Percentiles rank a stretch among this genome's conserved stretches.
phyloP scores from a whole-genome alignment of 2,797 vertebrate genomes.

The Onychomys torridus region DNA sequence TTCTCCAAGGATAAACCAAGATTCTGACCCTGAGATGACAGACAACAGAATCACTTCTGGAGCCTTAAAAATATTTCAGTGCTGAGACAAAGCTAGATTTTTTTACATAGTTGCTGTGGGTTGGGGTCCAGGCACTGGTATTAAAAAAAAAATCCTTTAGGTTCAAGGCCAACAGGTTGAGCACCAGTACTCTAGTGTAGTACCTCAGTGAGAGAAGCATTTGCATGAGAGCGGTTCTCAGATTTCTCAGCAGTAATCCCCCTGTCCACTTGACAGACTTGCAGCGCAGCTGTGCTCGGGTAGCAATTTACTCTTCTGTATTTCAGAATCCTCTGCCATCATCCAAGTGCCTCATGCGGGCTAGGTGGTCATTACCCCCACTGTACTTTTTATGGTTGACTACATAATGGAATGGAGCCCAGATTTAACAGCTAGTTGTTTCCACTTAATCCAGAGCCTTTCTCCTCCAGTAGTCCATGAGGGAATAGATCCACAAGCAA shows the following conservation, averaged over 20 bases:
- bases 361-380: not conserved
- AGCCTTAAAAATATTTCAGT: not conserved
- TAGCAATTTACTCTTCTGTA: not conserved
- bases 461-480: not conserved
- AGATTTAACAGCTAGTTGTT: conserved; percentile 14
- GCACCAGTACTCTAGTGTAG: not conserved
- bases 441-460: conserved; percentile 5
- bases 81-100: not conserved
- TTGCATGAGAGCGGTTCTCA: not conserved
- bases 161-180: not conserved
- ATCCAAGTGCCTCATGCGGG: not conserved
- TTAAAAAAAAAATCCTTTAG: not conserved
- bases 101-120: not conserved
- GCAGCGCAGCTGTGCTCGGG: not conserved
- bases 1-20: not conserved
- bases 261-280: not conserved
- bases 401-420: conserved; percentile 35
- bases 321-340: not conserved
- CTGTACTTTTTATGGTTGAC: not conserved
- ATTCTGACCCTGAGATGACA: not conserved
- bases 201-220: not conserved
- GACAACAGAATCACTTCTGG: conserved; percentile 29
- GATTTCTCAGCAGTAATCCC: not conserved
- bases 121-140: not conserved
- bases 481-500: not conserved